A percentile compares a stretch with the other conserved stretches of the same genome.
phyloP scores from a whole-genome alignment of 1,140 invertebrate species.

The Zaprionus gabonicus region DNA sequence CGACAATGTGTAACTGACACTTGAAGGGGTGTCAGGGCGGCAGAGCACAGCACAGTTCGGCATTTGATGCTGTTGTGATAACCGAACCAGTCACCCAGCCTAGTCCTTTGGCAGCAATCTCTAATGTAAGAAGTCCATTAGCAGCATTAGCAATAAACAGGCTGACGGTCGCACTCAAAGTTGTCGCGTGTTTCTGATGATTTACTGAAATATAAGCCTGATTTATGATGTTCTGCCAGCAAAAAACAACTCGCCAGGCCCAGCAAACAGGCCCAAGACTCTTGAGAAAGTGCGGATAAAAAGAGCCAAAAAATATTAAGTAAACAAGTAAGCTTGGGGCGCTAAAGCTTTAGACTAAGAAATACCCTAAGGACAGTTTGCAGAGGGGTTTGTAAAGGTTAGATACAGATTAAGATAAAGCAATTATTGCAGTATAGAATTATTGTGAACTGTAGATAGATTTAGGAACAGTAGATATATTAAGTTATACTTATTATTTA shows the following conservation, averaged over 20 bases:
- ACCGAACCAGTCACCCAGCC: slow-evolving; percentile 34
- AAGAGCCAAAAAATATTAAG: slow-evolving; percentile 43
- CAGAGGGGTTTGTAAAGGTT: background rate
- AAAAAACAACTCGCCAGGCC: slow-evolving; percentile 26
- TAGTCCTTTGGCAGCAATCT: slow-evolving; percentile 40
- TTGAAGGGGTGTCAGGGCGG: slow-evolving; percentile 79
- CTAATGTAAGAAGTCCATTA: slow-evolving; percentile 80
- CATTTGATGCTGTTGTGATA: slow-evolving; percentile 70
- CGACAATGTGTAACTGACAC: slow-evolving; percentile 82
- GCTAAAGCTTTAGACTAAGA: background rate
- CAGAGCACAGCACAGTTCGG: slow-evolving; percentile 11
- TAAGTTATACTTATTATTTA: no score
- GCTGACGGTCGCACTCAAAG: slow-evolving; percentile 38
- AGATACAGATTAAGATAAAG: no score
- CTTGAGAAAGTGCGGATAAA: slow-evolving; percentile 39
- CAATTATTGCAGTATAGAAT: background rate
- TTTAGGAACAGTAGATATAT: no score
- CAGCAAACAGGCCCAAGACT: slow-evolving; percentile 46
- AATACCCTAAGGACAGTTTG: slow-evolving; percentile 2
- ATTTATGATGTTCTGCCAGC: slow-evolving; percentile 69
- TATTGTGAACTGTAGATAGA: background rate
- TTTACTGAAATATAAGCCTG: slow-evolving; percentile 83
- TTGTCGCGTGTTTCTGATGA: slow-evolving; percentile 77
- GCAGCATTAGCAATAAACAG: slow-evolving; percentile 57
- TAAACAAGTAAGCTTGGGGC: slow-evolving; percentile 10